These are phyloP conservation scores for Pterophyllum scalare DNA, from an alignment of 2,113 vertebrate species.

Conservation along the genomic window DNA sequence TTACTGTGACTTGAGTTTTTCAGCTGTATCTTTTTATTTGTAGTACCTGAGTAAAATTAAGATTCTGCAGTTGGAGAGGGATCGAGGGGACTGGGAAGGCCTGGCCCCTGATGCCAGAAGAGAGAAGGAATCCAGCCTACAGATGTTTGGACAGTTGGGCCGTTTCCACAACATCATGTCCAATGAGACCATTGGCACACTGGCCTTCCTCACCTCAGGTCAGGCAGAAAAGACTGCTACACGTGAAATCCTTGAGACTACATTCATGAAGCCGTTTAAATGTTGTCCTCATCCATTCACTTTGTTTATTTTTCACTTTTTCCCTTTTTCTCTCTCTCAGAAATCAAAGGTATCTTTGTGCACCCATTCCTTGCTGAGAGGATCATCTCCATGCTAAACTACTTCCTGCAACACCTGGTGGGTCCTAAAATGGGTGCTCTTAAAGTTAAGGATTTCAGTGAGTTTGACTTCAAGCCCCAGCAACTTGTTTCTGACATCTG, in stretches of 20 bases:
- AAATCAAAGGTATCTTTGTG: constrained; percentile 94
- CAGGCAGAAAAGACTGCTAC: constrained; percentile 33
- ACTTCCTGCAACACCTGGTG: constrained; percentile 97
- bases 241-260: neutral
- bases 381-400: constrained; percentile 99
- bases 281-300: neutral
- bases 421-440: constrained; percentile 98
- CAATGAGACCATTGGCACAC: constrained; percentile 96
- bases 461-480: constrained; percentile 99
- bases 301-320: neutral
- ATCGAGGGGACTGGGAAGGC: constrained; percentile 92
- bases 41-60: constrained; percentile 99
- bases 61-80: constrained; percentile 94
- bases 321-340: constrained; percentile 68
- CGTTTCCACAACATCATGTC: constrained; percentile 99
- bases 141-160: constrained; percentile 97
- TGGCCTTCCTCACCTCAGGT: constrained; percentile 98
- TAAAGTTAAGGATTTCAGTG: constrained; percentile 99
- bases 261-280: neutral
- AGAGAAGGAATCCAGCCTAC: constrained; percentile 94
- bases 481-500: constrained; percentile 98
- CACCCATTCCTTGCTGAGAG: constrained; percentile 96
- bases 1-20: neutral
- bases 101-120: constrained; percentile 88
- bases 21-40: neutral